Evolutionary conservation across 2,113 vertebrate genomes (phyloP).

Genomic region (Parus major): DNA sequence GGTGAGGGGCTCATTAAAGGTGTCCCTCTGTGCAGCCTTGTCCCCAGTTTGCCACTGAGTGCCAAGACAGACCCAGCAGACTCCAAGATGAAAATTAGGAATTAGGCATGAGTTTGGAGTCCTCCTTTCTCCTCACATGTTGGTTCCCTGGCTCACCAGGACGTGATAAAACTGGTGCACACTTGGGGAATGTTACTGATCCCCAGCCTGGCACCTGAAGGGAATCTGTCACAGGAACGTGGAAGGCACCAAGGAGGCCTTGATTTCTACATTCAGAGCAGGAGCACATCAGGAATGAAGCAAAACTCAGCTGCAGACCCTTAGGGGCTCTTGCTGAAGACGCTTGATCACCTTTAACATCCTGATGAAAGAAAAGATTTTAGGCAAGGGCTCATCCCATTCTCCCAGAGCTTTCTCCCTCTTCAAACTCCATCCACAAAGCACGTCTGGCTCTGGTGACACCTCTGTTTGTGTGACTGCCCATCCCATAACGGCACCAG

Average conservation of each 20-base stretch:
- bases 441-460: accelerated
- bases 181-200: not conserved
- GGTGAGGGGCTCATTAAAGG: accelerated
- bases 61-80: not conserved
- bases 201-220: not conserved
- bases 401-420: not conserved
- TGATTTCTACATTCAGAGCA: not conserved
- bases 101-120: not conserved
- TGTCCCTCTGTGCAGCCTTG: not conserved
- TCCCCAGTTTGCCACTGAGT: accelerated
- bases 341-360: not conserved
- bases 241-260: not conserved
- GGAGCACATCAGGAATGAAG: not conserved
- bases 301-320: not conserved
- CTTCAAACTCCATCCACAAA: not conserved
- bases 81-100: not conserved
- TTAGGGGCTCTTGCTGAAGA: not conserved
- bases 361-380: not conserved
- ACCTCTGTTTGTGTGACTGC: too few relatives aligned
- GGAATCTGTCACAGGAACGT: not conserved
- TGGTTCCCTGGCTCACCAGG: not conserved
- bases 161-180: not conserved
- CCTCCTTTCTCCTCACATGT: not conserved
- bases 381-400: not conserved
- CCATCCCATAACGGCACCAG: accelerated